phyloP scores from a whole-genome alignment of 2,888 invertebrate species.

The Caenorhabditis japonica region DNA sequence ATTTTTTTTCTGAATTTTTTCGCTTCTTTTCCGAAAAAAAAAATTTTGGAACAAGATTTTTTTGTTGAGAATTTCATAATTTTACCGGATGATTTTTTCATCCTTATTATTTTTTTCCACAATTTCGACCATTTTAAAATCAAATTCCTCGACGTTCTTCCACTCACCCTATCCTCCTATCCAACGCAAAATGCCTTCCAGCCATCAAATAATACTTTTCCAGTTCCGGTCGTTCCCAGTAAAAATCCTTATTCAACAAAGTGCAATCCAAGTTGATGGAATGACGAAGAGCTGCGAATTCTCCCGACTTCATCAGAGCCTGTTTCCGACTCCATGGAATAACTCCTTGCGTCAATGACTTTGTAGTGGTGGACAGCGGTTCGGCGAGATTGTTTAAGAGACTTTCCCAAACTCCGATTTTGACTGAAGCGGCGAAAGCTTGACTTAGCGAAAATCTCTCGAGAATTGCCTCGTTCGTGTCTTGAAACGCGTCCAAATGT shows the following conservation, averaged over 20 bases:
- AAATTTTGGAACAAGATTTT: too few relatives aligned
- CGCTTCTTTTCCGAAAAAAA: too few relatives aligned
- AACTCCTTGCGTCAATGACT: slow-evolving; percentile 59
- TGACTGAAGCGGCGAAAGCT: slow-evolving; percentile 92
- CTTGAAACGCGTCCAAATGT: slow-evolving; percentile 44
- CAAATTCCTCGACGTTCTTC: too few relatives aligned
- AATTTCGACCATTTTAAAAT: too few relatives aligned
- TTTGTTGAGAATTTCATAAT: too few relatives aligned
- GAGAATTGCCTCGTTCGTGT: slow-evolving; percentile 78
- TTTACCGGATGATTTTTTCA: too few relatives aligned
- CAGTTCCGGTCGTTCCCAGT: slow-evolving; percentile 94
- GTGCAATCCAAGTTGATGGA: slow-evolving; percentile 93
- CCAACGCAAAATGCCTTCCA: slow-evolving; percentile 82
- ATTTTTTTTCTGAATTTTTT: too few relatives aligned
- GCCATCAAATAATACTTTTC: slow-evolving; percentile 88
- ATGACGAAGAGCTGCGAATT: slow-evolving; percentile 80
- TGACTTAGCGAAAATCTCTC: slow-evolving; percentile 95
- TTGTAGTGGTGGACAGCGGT: slow-evolving; percentile 83
- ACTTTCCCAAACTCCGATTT: slow-evolving; percentile 93
- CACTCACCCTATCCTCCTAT: slow-evolving; percentile 60
- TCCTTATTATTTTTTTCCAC: too few relatives aligned
- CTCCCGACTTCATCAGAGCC: slow-evolving; percentile 68
- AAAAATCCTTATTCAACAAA: slow-evolving; percentile 93
- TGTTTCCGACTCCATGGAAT: slow-evolving; percentile 71
- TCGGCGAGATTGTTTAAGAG: slow-evolving; percentile 88